phyloP scores from a whole-genome alignment of 2,888 invertebrate species.

The Matsumyia berberina region DNA sequence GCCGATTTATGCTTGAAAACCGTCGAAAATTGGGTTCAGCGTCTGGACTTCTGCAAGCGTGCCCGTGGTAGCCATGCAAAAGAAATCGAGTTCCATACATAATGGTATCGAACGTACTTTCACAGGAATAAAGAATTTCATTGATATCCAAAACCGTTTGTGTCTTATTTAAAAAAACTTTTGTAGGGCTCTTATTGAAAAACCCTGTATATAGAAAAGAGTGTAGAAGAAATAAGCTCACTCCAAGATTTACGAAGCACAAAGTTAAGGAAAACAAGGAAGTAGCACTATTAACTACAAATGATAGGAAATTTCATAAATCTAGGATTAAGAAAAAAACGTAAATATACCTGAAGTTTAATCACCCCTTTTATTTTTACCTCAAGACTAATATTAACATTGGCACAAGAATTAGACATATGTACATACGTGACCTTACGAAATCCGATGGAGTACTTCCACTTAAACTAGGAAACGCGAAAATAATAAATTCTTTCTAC shows the following conservation, averaged over 20 bases:
- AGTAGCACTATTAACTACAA: constrained; percentile 46
- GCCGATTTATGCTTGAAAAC: too few relatives aligned
- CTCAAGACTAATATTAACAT: not conserved
- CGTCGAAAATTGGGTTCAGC: too few relatives aligned
- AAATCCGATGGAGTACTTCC: constrained; percentile 16
- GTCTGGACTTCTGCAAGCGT: too few relatives aligned
- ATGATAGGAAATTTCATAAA: constrained; percentile 40
- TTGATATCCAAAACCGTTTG: too few relatives aligned
- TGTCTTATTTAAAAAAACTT: too few relatives aligned
- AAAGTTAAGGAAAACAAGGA: constrained; percentile 57
- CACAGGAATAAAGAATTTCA: too few relatives aligned
- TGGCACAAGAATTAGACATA: not conserved
- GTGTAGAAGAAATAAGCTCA: constrained; percentile 66
- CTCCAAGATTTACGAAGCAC: constrained; percentile 65
- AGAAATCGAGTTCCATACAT: too few relatives aligned
- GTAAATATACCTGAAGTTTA: constrained; percentile 15
- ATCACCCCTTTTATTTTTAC: too few relatives aligned
- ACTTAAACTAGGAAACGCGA: constrained; percentile 17
- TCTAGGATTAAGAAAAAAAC: constrained; percentile 37
- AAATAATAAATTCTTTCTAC: too few relatives aligned
- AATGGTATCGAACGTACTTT: too few relatives aligned
- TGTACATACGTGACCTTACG: constrained; percentile 2
- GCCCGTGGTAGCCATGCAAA: too few relatives aligned
- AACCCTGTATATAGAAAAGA: constrained; percentile 70
- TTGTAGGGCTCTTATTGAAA: too few relatives aligned